Conservation (phyloP, 2,888 invertebrate species). For the Xanthorhoe designata region DNA sequence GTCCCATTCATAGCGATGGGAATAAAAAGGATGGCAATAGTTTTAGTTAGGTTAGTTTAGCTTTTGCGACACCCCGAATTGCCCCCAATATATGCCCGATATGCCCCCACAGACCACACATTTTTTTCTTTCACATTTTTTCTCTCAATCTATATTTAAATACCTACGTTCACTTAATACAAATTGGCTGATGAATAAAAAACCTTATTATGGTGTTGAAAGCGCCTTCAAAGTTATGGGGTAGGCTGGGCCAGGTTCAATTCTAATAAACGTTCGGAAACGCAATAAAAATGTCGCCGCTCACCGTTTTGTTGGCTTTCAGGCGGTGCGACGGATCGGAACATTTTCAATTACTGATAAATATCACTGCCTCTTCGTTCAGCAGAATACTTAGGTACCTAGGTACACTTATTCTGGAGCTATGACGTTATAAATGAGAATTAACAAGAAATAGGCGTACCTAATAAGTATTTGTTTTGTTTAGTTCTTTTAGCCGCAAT, state of each 20-base stretch:
- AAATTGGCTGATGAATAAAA: constrained; percentile 1
- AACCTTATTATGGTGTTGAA: constrained; percentile 1
- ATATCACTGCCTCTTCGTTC: constrained; percentile 37
- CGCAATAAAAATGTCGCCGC: constrained; percentile 32
- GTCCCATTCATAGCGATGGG: too few relatives aligned
- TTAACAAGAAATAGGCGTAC: background rate
- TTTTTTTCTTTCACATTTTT: too few relatives aligned
- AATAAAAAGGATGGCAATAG: too few relatives aligned
- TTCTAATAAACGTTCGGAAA: constrained; percentile 19
- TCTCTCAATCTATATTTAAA: background rate
- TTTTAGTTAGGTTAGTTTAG: too few relatives aligned
- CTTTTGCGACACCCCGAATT: too few relatives aligned
- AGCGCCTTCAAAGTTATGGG: constrained; percentile 7
- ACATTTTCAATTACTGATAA: constrained; percentile 50
- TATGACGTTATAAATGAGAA: background rate
- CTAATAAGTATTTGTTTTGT: too few relatives aligned
- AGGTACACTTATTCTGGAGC: constrained; percentile 23
- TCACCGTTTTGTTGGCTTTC: constrained; percentile 35
- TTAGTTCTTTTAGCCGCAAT: too few relatives aligned
- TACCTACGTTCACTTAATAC: background rate
- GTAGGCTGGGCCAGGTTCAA: constrained; percentile 13
- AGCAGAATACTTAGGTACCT: constrained; percentile 1
- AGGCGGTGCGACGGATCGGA: constrained; percentile 38
- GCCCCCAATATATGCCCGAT: too few relatives aligned
- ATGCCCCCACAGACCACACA: too few relatives aligned